These are phyloP conservation scores for Galemys pyrenaicus DNA, from an alignment of 2,113 vertebrate genomes.

Conservation along the genomic window DNA sequence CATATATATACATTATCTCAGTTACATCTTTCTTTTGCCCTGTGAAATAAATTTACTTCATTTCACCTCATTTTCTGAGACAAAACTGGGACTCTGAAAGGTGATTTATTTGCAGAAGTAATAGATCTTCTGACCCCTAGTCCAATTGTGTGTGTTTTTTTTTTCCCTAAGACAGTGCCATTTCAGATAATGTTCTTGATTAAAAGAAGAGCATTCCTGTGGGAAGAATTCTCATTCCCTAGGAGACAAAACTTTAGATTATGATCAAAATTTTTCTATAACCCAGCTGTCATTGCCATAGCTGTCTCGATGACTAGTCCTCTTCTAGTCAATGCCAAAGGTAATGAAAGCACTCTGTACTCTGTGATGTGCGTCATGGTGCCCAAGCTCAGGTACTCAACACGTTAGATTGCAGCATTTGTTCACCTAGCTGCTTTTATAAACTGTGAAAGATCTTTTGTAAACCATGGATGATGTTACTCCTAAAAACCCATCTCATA, in stretches of 20 bases:
- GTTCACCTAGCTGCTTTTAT: background rate
- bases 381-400: background rate
- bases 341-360: background rate
- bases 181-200: background rate
- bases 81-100: background rate
- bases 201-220: background rate
- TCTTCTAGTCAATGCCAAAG: background rate
- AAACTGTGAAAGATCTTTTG: background rate
- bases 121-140: background rate
- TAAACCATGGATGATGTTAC: background rate
- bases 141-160: background rate
- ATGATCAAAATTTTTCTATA: background rate
- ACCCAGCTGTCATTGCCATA: background rate
- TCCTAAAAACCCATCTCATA: background rate
- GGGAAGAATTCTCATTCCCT: background rate
- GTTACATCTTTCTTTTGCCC: background rate
- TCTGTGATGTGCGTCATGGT: background rate
- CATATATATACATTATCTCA: background rate
- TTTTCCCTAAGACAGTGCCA: background rate
- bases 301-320: background rate
- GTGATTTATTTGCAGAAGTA: background rate
- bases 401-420: background rate
- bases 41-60: background rate
- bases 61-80: background rate
- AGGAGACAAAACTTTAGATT: background rate